Percentiles rank a stretch among this genome's conserved stretches.
Conservation (phyloP, 2,797 vertebrate species). For the Ataeniobius toweri region DNA sequence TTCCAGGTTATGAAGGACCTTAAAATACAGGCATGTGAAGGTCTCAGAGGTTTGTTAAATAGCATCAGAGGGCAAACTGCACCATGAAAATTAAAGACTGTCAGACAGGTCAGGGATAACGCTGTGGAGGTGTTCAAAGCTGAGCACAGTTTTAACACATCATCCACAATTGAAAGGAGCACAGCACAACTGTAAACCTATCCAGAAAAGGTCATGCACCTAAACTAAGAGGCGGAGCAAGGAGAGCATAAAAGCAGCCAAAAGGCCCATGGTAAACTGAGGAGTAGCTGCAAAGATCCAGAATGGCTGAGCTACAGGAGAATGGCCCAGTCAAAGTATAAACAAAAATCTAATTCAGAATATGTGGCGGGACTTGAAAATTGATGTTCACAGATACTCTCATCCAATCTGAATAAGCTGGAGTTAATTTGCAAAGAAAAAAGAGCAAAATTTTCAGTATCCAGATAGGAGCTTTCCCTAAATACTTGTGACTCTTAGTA, state of each 20-base stretch:
- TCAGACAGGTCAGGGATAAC: not conserved
- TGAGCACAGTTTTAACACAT: not conserved
- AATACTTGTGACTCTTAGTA: no score
- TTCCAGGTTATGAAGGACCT: no score
- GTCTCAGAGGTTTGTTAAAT: no score
- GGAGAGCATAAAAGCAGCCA: no score
- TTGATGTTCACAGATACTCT: not conserved
- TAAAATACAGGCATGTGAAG: not conserved
- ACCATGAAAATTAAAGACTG: not conserved
- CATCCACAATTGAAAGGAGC: not conserved
- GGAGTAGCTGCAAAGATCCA: no score
- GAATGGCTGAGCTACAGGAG: no score
- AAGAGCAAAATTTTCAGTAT: no score
- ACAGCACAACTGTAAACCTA: not conserved
- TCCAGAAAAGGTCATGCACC: not conserved
- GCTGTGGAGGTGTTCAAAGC: not conserved
- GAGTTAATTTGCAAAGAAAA: no score
- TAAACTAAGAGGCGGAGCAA: no score
- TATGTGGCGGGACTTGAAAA: not conserved
- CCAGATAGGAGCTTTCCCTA: no score
- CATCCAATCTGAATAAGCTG: not conserved
- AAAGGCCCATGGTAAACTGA: no score
- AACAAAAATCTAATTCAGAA: not conserved
- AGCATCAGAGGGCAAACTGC: not conserved
- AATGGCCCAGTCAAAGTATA: not conserved